Base-by-base conservation (phyloP, 2,888 invertebrate genomes). In the Euzophera pinguis region DNA sequence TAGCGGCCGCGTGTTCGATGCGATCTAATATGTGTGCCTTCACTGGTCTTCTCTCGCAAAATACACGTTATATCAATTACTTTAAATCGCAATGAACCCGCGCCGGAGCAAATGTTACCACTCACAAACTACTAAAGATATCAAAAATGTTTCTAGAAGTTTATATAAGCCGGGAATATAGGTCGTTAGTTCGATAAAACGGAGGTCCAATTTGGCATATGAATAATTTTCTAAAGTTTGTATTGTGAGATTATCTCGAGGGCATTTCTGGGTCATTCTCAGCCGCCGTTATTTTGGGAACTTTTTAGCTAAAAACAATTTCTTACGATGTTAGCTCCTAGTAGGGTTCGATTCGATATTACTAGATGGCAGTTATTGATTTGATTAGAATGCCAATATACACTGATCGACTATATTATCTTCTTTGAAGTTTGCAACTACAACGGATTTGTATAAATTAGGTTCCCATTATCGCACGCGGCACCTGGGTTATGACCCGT, bases 201-300 rank as follows among this genome's bases (percentile, higher is more conserved):
- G 69, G 76, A 71, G 80, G 81, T 79, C 80, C 81, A 80, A 81
- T 77, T 78, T 69, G 73, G 69, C 71, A 65, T 72, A 71, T 65
- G 61, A 63, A 64, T 60, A 56, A 64, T 65, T 72, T 70, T 56
- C 57, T 61, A 60, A 65, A 60, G 65, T 70, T 64, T 69, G 61
- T 65, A 63, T 52, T 55, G 41, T 61, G 65, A 66, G 62, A 70
- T 64, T 64, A 63, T 64, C 56, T 62, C 57, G 64, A 62, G 62
- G 64, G 65, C 68, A 72, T 69, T 72, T 72, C 71, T 65, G 68
- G 65, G 59, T 63, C 53, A 61, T 69, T 60, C 58, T 45, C 53
- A 16, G 39, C 2, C 14, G 13, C 14, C 37, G 34, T 22, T 22
- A 22, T 22, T 2, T 22, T 22, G 22, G 22, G 2, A 22, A 22